phyloP scores from a whole-genome alignment of 2,113 vertebrate species.

The Colossoma macropomum region DNA sequence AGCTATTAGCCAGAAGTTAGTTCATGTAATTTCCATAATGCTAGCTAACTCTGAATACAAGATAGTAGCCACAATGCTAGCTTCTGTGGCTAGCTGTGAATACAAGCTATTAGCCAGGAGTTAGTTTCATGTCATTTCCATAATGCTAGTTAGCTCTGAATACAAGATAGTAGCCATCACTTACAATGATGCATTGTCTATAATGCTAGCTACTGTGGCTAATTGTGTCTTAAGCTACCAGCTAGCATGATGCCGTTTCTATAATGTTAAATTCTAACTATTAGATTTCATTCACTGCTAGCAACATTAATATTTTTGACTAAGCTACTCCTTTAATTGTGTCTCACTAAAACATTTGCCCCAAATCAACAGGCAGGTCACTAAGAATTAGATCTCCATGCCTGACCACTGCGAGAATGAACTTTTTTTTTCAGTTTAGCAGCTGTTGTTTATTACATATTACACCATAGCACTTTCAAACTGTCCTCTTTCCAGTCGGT shows the following conservation, averaged over 20 bases:
- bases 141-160: not conserved
- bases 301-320: not conserved
- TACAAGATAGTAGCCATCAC: not conserved
- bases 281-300: not conserved
- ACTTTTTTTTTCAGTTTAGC: not conserved
- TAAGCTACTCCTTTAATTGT: not conserved
- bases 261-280: not conserved
- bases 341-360: not conserved
- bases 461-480: constrained; percentile 91
- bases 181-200: not conserved
- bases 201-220: not conserved
- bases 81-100: not conserved
- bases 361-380: not conserved
- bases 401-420: not conserved
- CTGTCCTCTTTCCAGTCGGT: constrained; percentile 89
- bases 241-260: too few relatives aligned
- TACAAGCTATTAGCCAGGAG: too few relatives aligned
- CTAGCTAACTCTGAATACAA: too few relatives aligned
- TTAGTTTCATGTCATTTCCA: not conserved
- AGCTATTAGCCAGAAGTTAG: too few relatives aligned
- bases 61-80: not conserved
- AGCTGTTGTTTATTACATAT: constrained; percentile 68
- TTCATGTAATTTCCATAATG: too few relatives aligned
- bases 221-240: too few relatives aligned
- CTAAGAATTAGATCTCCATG: too few relatives aligned